These are phyloP conservation scores for Cryptus armator DNA, from an alignment of 2,888 invertebrate genomes.

Conservation along the genomic window DNA sequence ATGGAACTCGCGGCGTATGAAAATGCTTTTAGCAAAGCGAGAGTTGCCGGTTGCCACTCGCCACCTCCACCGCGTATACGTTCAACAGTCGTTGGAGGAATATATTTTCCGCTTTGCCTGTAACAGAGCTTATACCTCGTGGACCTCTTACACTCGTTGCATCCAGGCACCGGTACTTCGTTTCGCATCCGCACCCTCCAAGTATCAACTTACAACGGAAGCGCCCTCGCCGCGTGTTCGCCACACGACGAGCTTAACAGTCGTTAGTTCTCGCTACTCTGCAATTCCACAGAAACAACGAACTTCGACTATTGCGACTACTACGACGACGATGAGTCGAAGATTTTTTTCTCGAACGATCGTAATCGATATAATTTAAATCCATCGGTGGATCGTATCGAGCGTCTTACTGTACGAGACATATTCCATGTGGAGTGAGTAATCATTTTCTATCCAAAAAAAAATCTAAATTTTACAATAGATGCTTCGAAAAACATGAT, in stretches of 20 bases:
- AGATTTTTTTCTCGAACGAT: constrained; percentile 28
- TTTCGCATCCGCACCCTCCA: constrained; percentile 18
- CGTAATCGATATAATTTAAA: background rate
- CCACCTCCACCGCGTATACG: constrained; percentile 15
- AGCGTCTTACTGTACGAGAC: background rate
- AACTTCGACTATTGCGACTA: constrained; percentile 35
- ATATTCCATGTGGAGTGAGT: background rate
- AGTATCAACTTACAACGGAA: constrained; percentile 42
- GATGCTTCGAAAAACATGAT: background rate
- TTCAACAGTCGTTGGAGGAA: constrained; percentile 69
- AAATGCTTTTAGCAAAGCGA: constrained; percentile 62
- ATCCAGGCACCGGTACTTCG: constrained; percentile 34
- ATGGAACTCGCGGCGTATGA: constrained; percentile 65
- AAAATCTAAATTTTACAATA: background rate
- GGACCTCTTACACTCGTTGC: constrained; percentile 38
- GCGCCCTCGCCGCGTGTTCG: background rate
- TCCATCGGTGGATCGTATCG: constrained; percentile 23
- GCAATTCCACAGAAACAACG: constrained; percentile 22
- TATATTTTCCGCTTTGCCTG: constrained; percentile 74
- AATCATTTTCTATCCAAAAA: background rate
- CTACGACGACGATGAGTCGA: constrained; percentile 26
- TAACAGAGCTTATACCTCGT: constrained; percentile 49
- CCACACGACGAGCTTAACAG: background rate
- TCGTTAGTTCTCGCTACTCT: constrained; percentile 31
- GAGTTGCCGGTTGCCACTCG: constrained; percentile 7